Base-by-base conservation (phyloP, 2,888 invertebrate species). In the Amblyjoppa fuscipennis region DNA sequence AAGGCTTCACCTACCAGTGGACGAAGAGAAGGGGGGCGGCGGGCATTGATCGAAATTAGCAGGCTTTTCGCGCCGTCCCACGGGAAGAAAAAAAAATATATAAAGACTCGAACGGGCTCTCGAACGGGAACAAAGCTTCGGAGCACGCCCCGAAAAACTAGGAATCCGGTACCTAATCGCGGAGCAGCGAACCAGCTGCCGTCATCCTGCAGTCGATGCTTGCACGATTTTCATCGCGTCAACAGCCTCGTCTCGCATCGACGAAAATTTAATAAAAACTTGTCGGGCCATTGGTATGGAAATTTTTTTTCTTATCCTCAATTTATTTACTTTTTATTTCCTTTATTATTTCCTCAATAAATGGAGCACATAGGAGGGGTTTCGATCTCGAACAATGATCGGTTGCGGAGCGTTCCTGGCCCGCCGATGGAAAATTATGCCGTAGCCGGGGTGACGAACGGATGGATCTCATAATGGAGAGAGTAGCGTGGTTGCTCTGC, bases 31-130 rank as follows among this genome's bases (percentile, higher is more conserved):
- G 41, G 41, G 41, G 41, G 41, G 41, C 41, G 41, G 11, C 41
- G 41, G 41, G 71, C 81, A 77, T 81, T 74, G 78, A 81, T 66
- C 77, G 78, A 82, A 85, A 85, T 85, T 82, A 85, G 85, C 78
- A 51, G 70, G 82, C 75, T 85, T 82, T 82, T 82, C 81, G 64
- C 75, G 75, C 74, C 45, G 28, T 70, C 78, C 78, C 81, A 53
- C 45, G 53, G 81, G 41, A 31, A 20, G 11, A 53, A 81, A 75
- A 77, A 41, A 64, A 16, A n/a, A 49, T 16, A 59, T 59, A 28
- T 28, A 28, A 20, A 20, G 45, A 59, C 68, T 49, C 28, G 41
- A 70, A 71, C 45, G 51, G 11, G 73, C 34, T 51, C 68, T 45
- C 28, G 53, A 70, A 71, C 45, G 59, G 5, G 73, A 41, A 81